Evolutionary conservation across 2,888 invertebrate genomes (phyloP).

Genomic region (Hedya salicella): DNA sequence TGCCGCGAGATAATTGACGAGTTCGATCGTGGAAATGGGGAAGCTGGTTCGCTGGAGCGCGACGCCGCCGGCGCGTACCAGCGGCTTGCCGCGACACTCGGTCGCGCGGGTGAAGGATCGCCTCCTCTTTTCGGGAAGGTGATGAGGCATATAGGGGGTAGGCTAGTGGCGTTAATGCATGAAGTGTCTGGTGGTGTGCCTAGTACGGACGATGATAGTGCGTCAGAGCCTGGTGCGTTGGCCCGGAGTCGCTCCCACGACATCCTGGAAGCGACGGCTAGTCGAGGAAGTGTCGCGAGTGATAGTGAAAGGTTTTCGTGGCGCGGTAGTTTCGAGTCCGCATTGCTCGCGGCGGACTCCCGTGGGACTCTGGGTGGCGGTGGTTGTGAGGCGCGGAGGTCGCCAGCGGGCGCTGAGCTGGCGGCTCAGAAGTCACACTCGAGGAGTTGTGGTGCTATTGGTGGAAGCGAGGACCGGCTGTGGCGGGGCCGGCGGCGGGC

Average conservation of each 20-base stretch:
- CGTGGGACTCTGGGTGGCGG: constrained; percentile 90
- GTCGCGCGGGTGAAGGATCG: constrained; percentile 89
- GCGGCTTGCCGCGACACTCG: constrained; percentile 93
- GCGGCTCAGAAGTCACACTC: constrained; percentile 92
- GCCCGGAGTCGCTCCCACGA: constrained; percentile 94
- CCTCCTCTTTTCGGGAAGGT: constrained; percentile 95
- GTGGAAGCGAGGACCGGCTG: constrained; percentile 86
- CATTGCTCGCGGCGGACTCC: constrained; percentile 94
- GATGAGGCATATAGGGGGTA: constrained; percentile 95
- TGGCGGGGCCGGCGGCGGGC: constrained; percentile 80
- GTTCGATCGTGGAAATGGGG: constrained; percentile 90
- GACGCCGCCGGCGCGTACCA: constrained; percentile 95
- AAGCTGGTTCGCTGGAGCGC: constrained; percentile 86
- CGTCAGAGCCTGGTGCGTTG: constrained; percentile 88
- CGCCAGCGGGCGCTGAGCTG: constrained; percentile 93
- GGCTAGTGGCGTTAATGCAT: constrained; percentile 95
- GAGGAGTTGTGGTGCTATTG: constrained; percentile 93
- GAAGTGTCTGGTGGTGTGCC: constrained; percentile 93
- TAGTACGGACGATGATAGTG: constrained; percentile 90
- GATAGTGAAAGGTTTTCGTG: constrained; percentile 96
- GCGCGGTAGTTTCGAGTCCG: constrained; percentile 97
- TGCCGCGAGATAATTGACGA: constrained; percentile 95
- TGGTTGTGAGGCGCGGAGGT: constrained; percentile 90
- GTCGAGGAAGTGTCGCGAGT: constrained; percentile 89
- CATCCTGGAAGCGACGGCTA: constrained; percentile 87